phyloP scores from a whole-genome alignment of 53 echinoderm and acorn worm genomes.

The Holothuria scabra region DNA sequence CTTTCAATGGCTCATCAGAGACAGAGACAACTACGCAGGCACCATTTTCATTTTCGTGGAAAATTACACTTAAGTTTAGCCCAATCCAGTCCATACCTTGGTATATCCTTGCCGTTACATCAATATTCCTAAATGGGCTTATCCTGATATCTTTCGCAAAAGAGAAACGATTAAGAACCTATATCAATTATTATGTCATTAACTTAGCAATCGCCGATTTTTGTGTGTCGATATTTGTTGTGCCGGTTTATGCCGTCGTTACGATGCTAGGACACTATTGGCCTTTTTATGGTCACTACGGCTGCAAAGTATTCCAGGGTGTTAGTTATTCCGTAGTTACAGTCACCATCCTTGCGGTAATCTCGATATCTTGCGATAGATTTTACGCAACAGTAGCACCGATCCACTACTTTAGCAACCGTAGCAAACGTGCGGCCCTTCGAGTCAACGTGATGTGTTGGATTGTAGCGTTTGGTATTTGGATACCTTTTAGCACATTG shows the following conservation, averaged over 20 bases:
- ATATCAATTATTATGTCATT: conserved; percentile 44
- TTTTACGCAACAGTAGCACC: conserved; percentile 43
- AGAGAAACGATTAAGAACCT: conserved; percentile 32
- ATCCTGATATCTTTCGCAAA: neutral
- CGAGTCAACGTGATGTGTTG: conserved; percentile 19
- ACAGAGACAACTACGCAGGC: neutral
- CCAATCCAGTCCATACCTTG: neutral
- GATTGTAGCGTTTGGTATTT: conserved; percentile 33
- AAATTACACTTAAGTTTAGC: neutral
- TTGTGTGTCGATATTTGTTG: conserved; percentile 8
- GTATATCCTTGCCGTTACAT: conserved; percentile 1
- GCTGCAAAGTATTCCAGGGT: conserved; percentile 38
- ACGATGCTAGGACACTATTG: conserved; percentile 11
- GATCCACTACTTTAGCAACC: conserved; percentile 30
- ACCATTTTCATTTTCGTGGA: neutral
- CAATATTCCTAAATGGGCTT: conserved; percentile 3
- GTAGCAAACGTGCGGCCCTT: conserved; percentile 25
- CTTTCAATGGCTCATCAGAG: neutral
- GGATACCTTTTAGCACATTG: conserved; percentile 30
- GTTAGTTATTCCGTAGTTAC: conserved; percentile 28
- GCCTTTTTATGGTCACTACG: conserved; percentile 11
- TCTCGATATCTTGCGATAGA: conserved; percentile 52
- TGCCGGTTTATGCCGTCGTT: conserved; percentile 41
- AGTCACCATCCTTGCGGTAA: conserved; percentile 22
- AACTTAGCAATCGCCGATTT: conserved; percentile 50